phyloP scores from a whole-genome alignment of 2,888 invertebrate genomes.

The Acronicta aceris region DNA sequence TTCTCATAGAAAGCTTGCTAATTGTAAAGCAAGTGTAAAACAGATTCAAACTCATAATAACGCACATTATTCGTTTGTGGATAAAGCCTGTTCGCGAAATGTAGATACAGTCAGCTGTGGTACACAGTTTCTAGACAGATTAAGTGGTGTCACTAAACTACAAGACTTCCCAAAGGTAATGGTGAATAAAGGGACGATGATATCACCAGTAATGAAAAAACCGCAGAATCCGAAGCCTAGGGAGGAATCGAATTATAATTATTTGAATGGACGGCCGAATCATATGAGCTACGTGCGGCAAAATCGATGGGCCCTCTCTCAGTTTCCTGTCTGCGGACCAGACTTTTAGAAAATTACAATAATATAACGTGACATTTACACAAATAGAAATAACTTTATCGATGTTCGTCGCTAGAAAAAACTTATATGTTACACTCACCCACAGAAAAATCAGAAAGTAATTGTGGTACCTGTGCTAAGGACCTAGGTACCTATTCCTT shows the following conservation, averaged over 20 bases:
- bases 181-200: constrained; percentile 1
- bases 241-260: neutral
- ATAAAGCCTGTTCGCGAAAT: constrained; percentile 70
- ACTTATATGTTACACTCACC: too few species aligned
- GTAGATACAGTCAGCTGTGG: constrained; percentile 61
- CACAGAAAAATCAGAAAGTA: too few species aligned
- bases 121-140: constrained; percentile 55
- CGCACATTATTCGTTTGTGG: constrained; percentile 46
- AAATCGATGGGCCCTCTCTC: constrained; percentile 76
- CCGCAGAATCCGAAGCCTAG: neutral
- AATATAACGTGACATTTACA: too few species aligned
- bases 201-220: neutral
- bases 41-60: constrained; percentile 62
- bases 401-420: too few species aligned
- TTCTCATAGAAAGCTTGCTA: constrained; percentile 37
- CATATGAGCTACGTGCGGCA: constrained; percentile 48
- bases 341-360: constrained; percentile 68
- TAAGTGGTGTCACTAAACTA: neutral
- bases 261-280: neutral
- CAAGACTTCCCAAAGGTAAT: neutral
- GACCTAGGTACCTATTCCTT: too few species aligned
- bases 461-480: too few species aligned
- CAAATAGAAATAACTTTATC: too few species aligned
- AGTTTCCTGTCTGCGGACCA: constrained; percentile 70
- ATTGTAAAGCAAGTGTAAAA: constrained; percentile 55